Conservation (phyloP, 1,140 invertebrate genomes). For the Trachymyrmex septentrionalis region DNA sequence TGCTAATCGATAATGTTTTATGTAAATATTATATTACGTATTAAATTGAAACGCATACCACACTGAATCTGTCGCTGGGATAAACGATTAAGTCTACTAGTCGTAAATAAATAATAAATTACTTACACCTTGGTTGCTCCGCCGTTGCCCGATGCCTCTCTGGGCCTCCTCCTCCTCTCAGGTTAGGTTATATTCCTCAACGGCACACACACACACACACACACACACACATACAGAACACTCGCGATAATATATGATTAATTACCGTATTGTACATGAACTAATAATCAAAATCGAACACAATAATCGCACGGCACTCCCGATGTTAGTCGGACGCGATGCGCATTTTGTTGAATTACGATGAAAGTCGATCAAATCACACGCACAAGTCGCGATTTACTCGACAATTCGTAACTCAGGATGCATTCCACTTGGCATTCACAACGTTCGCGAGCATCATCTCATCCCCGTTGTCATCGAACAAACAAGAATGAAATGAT, state of each 20-base stretch:
- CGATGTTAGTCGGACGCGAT: background rate
- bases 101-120: background rate
- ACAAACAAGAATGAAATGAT: too few species aligned
- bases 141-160: background rate
- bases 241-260: background rate
- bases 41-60: background rate
- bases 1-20: background rate
- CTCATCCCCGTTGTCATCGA: too few species aligned
- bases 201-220: background rate
- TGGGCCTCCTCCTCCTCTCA: background rate
- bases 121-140: slow-evolving; percentile 1
- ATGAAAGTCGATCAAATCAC: background rate
- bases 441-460: too few species aligned
- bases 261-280: background rate
- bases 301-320: background rate
- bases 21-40: background rate
- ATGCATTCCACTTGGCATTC: too few species aligned
- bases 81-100: background rate
- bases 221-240: background rate
- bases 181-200: background rate
- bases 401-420: background rate
- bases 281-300: background rate
- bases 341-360: background rate
- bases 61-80: background rate
- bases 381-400: background rate